phyloP scores from a whole-genome alignment of 2,888 invertebrate species.

The Melanargia galathea region DNA sequence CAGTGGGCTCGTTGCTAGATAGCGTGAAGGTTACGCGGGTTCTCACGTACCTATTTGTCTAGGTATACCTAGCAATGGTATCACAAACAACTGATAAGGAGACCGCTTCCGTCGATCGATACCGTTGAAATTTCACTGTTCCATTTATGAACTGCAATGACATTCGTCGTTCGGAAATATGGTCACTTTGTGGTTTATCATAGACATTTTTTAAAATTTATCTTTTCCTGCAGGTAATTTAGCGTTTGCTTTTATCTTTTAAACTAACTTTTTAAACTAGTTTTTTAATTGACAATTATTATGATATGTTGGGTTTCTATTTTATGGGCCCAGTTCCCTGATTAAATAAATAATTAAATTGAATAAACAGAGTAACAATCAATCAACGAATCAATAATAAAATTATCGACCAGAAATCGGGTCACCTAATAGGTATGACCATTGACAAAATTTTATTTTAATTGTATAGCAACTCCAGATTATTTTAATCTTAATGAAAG shows the following conservation, averaged over 20 bases:
- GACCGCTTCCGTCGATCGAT: slow-evolving; percentile 62
- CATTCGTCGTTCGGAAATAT: slow-evolving; percentile 25
- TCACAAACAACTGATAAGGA: slow-evolving; percentile 72
- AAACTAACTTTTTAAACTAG: too few relatives aligned
- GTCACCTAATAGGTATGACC: neutral
- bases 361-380: neutral
- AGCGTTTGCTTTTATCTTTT: too few relatives aligned
- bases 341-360: too few relatives aligned
- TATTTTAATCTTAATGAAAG: neutral
- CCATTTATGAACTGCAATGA: slow-evolving; percentile 32
- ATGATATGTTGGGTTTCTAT: too few relatives aligned
- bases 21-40: slow-evolving; percentile 48
- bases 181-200: slow-evolving; percentile 25
- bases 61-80: slow-evolving; percentile 58
- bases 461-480: slow-evolving; percentile 4
- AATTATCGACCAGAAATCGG: neutral
- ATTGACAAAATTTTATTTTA: neutral
- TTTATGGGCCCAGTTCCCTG: too few relatives aligned
- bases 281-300: too few relatives aligned
- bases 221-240: neutral
- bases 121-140: slow-evolving; percentile 59
- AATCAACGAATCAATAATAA: too few relatives aligned
- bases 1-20: slow-evolving; percentile 10
- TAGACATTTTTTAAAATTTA: neutral
- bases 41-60: slow-evolving; percentile 60